A percentile compares a stretch with the other conserved stretches of the same genome.
Evolutionary conservation across 2,797 vertebrate genomes (phyloP).

Genomic region (Molossus alvarezi): DNA sequence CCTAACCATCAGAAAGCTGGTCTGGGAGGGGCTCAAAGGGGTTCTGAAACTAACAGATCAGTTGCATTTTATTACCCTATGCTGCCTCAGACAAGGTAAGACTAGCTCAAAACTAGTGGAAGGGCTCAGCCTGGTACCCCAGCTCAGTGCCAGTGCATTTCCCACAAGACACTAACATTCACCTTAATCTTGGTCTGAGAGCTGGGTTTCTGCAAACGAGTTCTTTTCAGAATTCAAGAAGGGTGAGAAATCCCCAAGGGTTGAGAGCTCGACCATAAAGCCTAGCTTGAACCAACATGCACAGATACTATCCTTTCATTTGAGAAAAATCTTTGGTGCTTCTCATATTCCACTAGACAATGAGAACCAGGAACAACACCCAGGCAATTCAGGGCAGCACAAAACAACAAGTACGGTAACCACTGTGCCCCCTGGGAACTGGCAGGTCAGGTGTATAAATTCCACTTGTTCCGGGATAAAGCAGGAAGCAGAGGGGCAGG

Average conservation of each 20-base stretch:
- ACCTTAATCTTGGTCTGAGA: conserved; percentile 67
- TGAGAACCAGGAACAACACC: conserved; percentile 74
- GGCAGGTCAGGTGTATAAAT: conserved; percentile 67
- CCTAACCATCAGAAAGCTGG: conserved; percentile 20
- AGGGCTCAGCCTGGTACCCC: background rate
- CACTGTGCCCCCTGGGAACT: conserved; percentile 49
- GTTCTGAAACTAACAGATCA: conserved; percentile 4
- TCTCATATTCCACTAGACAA: conserved; percentile 81
- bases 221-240: conserved; percentile 60
- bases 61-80: background rate
- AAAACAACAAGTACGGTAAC: conserved; percentile 68
- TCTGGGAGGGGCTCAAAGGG: background rate
- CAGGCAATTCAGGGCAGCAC: conserved; percentile 31
- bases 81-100: conserved; percentile 35
- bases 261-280: conserved; percentile 5
- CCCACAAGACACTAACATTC: conserved; percentile 30
- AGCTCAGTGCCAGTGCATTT: background rate
- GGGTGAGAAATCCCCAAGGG: conserved; percentile 55
- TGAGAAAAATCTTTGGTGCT: conserved; percentile 62
- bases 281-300: conserved; percentile 9
- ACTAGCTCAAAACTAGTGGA: conserved; percentile 40
- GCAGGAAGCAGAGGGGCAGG: conserved; percentile 69
- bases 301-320: conserved; percentile 44
- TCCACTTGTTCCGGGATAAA: conserved; percentile 64
- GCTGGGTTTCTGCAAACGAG: conserved; percentile 54